phyloP scores from a whole-genome alignment of 2,113 vertebrate species.

The Cathartes aura region DNA sequence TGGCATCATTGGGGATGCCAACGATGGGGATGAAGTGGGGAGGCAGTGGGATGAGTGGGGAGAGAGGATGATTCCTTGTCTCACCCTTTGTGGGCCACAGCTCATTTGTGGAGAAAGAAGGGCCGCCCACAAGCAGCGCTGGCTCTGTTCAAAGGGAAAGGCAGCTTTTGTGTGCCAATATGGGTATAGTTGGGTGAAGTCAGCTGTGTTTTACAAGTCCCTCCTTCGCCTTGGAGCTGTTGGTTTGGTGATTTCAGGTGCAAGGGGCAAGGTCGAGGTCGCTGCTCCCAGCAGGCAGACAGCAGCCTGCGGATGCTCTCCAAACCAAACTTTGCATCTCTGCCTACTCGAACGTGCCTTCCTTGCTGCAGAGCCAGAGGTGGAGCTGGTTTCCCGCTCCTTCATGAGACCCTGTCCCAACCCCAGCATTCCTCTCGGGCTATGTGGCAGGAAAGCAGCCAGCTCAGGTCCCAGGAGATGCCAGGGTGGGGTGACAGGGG shows the following conservation, averaged over 20 bases:
- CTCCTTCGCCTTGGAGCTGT: background rate
- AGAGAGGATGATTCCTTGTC: background rate
- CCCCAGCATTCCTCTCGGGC: background rate
- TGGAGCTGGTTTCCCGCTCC: background rate
- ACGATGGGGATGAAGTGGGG: background rate
- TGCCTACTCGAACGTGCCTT: background rate
- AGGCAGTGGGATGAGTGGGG: background rate
- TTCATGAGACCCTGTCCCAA: background rate
- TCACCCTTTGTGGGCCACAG: accelerated
- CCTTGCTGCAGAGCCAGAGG: background rate
- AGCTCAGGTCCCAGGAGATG: background rate
- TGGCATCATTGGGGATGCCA: background rate
- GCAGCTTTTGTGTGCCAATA: background rate
- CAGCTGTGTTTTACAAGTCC: background rate
- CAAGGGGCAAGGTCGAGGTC: background rate
- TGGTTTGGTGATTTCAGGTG: background rate
- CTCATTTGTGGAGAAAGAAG: background rate
- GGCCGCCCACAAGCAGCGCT: background rate
- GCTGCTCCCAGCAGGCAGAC: background rate
- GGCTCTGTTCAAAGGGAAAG: background rate
- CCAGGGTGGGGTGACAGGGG: background rate
- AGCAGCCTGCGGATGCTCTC: background rate
- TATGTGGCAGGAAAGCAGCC: background rate
- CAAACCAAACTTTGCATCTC: background rate
- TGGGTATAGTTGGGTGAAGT: background rate